Base-by-base conservation (phyloP, 2,888 invertebrate species). In the Julus scanicus region DNA sequence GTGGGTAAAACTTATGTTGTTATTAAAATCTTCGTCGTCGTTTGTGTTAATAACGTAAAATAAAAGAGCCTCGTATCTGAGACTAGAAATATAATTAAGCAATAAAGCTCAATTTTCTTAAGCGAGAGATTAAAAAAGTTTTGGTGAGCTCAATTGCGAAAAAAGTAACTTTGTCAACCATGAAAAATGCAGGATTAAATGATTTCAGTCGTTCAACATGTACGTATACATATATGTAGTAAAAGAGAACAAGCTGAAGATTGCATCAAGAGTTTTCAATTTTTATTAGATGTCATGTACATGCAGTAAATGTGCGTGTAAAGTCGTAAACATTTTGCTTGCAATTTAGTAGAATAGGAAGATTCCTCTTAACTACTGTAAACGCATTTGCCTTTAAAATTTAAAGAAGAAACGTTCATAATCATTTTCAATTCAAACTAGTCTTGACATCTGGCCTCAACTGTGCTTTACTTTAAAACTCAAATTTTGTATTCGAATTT, bases 11-110 rank as follows among this genome's bases (percentile, higher is more conserved):
- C 8, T 8, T n/a, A 20, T n/a, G 3, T 63, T 6, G 80, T 13
- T 80, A 80, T 80, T 80, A 80, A 80, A 80, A 80, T 80, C 80
- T 29, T 37, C 80, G 37, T 80, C 80, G 80, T 37, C 80, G 80
- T 80, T 80, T 80, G 80, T 80, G 80, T 80, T 80, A 80, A 80
- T 80, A 80, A 80, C 37, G 80, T 1, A 11, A 80, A 80, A 37
- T 80, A 80, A 80, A 80, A 37, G 44, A 44, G 80, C 37, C 8
- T 80, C 80, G 37, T 29, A 37, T 37, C 37, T 37, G 80, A 37
- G 37, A 80, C 80, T 80, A 13, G 37, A 80, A 80, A 80, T 29
- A 80, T 80, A 80, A 80, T 80, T 80, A 80, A 80, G 80, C 80
- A 80, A 80, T 80, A 80, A 80, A 37, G 37, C 80, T 29, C 80